A percentile compares a stretch with the other conserved stretches of the same genome.
Conservation (phyloP, 2,113 vertebrate species). For the Anhinga rufa region DNA sequence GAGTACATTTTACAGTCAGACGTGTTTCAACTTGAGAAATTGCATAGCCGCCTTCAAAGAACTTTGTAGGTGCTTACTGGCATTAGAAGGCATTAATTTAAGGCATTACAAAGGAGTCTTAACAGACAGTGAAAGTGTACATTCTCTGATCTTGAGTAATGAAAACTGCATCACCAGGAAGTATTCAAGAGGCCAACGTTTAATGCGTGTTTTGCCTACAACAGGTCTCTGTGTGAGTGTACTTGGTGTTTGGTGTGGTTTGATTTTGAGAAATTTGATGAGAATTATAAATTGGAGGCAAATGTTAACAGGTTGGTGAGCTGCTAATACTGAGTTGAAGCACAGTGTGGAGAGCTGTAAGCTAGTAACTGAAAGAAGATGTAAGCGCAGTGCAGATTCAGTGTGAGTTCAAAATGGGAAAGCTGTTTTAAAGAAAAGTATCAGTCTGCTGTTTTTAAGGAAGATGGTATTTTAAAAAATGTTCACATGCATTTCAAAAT, state of each 20-base stretch:
- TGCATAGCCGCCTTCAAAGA: constrained; percentile 5
- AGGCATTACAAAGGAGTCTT: neutral
- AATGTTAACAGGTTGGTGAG: neutral
- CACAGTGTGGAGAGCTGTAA: neutral
- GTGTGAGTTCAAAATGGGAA: neutral
- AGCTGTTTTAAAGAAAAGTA: neutral
- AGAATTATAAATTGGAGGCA: neutral
- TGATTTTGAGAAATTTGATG: neutral
- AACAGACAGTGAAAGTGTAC: neutral
- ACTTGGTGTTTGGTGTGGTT: neutral
- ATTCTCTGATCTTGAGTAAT: neutral
- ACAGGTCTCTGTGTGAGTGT: neutral
- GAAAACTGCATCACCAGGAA: neutral
- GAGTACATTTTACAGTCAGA: neutral
- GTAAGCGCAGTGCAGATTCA: neutral
- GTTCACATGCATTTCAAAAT: neutral
- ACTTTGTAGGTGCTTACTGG: neutral
- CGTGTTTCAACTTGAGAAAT: neutral
- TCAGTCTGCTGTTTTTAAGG: neutral
- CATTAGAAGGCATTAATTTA: neutral
- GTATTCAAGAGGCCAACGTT: neutral
- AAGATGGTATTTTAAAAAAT: neutral
- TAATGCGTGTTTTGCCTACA: neutral
- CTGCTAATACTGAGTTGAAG: neutral
- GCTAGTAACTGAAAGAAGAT: neutral